These are phyloP conservation scores for Morinoia aosen DNA, from an alignment of 2,888 invertebrate species.

Conservation along the genomic window DNA sequence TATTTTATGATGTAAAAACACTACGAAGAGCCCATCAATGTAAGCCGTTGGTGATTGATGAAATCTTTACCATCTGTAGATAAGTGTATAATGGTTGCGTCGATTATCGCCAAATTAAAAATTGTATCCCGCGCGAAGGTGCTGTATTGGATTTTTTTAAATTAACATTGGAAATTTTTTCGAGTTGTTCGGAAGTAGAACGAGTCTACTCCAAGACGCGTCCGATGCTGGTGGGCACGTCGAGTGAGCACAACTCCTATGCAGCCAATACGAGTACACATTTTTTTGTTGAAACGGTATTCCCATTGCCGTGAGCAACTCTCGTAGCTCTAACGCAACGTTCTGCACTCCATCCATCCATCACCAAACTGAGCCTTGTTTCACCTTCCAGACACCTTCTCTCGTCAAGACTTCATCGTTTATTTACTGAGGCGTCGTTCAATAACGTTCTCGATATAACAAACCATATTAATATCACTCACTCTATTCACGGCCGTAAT, in stretches of 20 bases:
- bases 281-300: neutral
- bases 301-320: neutral
- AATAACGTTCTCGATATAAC: neutral
- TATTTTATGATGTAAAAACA: too few relatives aligned
- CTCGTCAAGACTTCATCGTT: neutral
- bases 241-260: neutral
- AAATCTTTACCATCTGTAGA: too few relatives aligned
- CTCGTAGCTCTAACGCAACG: neutral
- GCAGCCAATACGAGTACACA: neutral
- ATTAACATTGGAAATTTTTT: too few relatives aligned
- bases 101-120: too few relatives aligned
- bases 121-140: too few relatives aligned
- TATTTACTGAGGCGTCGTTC: neutral
- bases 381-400: neutral
- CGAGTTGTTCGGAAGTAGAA: too few relatives aligned
- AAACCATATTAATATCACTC: neutral
- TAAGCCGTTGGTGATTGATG: too few relatives aligned
- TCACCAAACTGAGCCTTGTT: neutral
- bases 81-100: too few relatives aligned
- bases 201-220: too few relatives aligned
- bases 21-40: too few relatives aligned
- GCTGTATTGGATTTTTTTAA: too few relatives aligned
- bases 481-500: neutral
- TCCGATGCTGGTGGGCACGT: neutral
- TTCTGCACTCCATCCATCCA: neutral